Evolutionary conservation across 2,797 vertebrate species (phyloP).

Genomic region (Urocyon cinereoargenteus): DNA sequence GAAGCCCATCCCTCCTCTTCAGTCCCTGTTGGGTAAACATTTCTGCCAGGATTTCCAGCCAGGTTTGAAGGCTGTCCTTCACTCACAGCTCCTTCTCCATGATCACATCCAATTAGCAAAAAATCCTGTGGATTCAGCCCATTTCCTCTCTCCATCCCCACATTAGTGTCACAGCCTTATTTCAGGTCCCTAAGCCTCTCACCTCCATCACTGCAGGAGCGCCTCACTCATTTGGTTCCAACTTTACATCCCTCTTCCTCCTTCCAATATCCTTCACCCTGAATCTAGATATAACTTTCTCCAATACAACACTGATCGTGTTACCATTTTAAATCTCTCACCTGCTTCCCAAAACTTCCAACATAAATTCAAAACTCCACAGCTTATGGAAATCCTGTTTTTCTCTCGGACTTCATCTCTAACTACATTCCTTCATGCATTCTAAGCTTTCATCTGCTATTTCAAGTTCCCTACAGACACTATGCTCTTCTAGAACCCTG

Average conservation of each 20-base stretch:
- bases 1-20: not conserved
- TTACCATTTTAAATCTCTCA: not conserved
- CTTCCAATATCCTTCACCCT: not conserved
- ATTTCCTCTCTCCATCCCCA: no score
- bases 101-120: not conserved
- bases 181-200: not conserved
- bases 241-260: not conserved
- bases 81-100: not conserved
- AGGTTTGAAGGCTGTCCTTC: not conserved
- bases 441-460: not conserved
- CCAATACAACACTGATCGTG: not conserved
- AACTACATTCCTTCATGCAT: not conserved
- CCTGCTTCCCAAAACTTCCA: not conserved
- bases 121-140: not conserved
- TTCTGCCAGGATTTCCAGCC: not conserved
- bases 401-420: not conserved
- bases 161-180: not conserved
- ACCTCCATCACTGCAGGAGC: accelerated
- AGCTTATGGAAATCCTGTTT: not conserved
- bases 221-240: not conserved
- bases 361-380: not conserved
- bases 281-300: not conserved
- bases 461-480: not conserved
- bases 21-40: not conserved
- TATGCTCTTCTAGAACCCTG: not conserved